phyloP scores from a whole-genome alignment of 92 coral and sea anemone species.

The Palythoa caribaeorum region DNA sequence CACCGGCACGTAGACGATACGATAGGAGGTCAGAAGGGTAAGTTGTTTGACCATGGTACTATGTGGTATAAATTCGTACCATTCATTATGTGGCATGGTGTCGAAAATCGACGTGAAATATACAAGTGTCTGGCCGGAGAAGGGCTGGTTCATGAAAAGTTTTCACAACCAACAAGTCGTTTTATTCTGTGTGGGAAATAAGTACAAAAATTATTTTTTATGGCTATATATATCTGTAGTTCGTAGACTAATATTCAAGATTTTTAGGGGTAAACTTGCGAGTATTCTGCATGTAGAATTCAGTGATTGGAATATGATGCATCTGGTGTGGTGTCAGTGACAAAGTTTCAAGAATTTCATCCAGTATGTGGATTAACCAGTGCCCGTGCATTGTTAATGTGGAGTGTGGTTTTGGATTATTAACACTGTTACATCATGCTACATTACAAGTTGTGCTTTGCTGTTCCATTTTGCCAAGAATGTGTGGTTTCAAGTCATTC shows the following conservation, averaged over 20 bases:
- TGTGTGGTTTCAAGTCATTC: too few relatives aligned
- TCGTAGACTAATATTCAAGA: constrained; percentile 10
- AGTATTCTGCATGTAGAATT: neutral
- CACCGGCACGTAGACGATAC: constrained; percentile 89
- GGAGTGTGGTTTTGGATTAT: neutral
- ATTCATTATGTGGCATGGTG: constrained; percentile 18
- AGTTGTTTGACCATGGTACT: constrained; percentile 53
- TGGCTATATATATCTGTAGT: constrained; percentile 9
- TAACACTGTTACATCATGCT: neutral
- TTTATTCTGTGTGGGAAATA: neutral
- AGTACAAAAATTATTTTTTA: neutral
- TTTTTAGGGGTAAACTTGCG: neutral
- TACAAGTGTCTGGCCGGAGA: neutral
- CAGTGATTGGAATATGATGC: neutral
- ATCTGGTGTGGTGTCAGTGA: neutral
- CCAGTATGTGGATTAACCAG: neutral
- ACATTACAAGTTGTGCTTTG: too few relatives aligned
- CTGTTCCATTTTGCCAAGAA: too few relatives aligned
- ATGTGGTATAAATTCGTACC: neutral
- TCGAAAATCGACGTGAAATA: constrained; percentile 19
- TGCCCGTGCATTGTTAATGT: neutral
- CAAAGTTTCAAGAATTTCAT: neutral
- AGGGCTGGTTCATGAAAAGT: neutral
- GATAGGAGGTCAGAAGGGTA: constrained; percentile 97
- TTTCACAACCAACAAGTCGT: neutral